These are phyloP conservation scores for Hyposoter dolosus DNA, from an alignment of 2,888 invertebrate species.

Conservation along the genomic window DNA sequence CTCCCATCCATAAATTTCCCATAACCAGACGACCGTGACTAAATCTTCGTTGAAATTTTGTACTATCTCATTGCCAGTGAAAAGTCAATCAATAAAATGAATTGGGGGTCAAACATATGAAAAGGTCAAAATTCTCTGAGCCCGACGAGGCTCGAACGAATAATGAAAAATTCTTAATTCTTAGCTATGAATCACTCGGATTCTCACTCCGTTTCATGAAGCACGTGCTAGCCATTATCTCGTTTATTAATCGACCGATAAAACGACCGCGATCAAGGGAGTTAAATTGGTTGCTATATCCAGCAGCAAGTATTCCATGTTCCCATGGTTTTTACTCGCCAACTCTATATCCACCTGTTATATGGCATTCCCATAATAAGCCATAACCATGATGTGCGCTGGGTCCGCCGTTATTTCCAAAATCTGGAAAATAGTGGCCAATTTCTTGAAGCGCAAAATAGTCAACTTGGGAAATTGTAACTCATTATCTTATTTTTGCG, in stretches of 20 bases:
- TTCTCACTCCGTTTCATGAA: slow-evolving; percentile 48
- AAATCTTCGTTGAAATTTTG: background rate
- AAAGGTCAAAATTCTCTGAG: background rate
- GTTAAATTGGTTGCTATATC: slow-evolving; percentile 67
- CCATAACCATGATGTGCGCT: background rate
- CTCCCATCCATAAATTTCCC: slow-evolving; percentile 24
- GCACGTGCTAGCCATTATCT: slow-evolving; percentile 64
- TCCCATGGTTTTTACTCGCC: slow-evolving; percentile 17
- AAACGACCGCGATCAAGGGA: slow-evolving; percentile 66
- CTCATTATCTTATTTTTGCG: too few relatives aligned
- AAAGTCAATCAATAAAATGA: background rate
- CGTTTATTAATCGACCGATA: slow-evolving; percentile 70
- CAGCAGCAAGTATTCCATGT: slow-evolving; percentile 30
- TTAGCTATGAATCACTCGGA: slow-evolving; percentile 53
- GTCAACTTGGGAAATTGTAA: too few relatives aligned
- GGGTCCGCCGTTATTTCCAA: slow-evolving; percentile 8
- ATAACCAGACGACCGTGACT: background rate
- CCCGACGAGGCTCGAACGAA: background rate
- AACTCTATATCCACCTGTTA: background rate
- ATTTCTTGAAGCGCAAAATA: too few relatives aligned
- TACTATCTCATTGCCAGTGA: background rate
- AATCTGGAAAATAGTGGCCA: background rate
- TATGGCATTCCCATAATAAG: slow-evolving; percentile 3
- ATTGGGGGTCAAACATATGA: background rate
- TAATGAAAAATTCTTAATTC: slow-evolving; percentile 40